Base-by-base conservation (phyloP, 2,888 invertebrate species). In the Pinctada fucata region DNA sequence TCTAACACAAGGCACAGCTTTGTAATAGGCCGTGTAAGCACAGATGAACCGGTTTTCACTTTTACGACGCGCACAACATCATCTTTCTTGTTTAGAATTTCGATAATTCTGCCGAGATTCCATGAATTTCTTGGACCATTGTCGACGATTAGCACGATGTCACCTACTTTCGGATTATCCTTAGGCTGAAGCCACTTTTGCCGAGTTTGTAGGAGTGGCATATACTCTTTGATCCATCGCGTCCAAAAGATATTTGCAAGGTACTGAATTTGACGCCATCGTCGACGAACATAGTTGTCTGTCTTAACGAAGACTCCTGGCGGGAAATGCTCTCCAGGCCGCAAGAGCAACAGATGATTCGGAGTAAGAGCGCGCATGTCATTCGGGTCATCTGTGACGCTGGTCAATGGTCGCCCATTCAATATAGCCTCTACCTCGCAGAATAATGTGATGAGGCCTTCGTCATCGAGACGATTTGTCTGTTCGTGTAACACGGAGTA, bases 351-450 rank as follows among this genome's bases (percentile, higher is more conserved):
- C 5, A 80, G 51, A 16, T 74, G 70, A 51, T 82, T 84, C 3
- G 82, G 83, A 13, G 83, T 83, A 1, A 84, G 63, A 6, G 82
- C 76, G 63, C 79, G 76, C 13, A 76, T 63, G 71, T 82, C 81
- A 50, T 64, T 66, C 13, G 8, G 68, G 52, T 74, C 45, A 69
- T 84, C 78, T 13, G 80, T 72, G 3, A 51, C 65, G 6, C 16
- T 64, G 1, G 84, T 82, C 8, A 82, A 73, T 10, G 85, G 83
- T 31, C 85, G 66, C 49, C 73, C 69, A 64, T 85, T 85, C 16
- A 85, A 10, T 6, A 83, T 79, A 31, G 31, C 31, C 69, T 82
- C 82, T 13, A 80, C 69, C 63, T 84, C 83, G 49, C 80, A 82
- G 63, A 84, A 51, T 3, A 84, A 68, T 13, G 84, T 84, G 2